Percentiles rank a stretch among this genome's conserved stretches.
Evolutionary conservation across 2,888 invertebrate species (phyloP).

Genomic region (Steinernema hermaphroditum): DNA sequence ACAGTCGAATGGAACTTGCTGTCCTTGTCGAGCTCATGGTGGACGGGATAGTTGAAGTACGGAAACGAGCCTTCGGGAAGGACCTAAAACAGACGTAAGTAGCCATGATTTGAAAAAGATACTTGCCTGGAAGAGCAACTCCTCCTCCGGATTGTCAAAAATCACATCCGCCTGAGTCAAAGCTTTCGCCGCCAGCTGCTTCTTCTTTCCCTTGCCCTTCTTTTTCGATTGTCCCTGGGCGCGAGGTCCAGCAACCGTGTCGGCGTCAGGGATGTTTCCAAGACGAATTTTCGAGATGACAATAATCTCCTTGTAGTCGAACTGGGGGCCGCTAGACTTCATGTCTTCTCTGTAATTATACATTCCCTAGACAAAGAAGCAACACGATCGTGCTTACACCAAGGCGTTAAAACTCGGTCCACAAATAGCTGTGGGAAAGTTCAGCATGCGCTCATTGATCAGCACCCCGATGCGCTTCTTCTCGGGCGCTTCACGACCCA

Average conservation of each 20-base stretch:
- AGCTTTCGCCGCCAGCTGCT: constrained; percentile 50
- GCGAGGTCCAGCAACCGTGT: constrained; percentile 6
- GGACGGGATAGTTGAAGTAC: constrained; percentile 61
- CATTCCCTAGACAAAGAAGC: too few species aligned
- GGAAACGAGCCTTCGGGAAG: constrained; percentile 27
- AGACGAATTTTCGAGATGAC: constrained; percentile 43
- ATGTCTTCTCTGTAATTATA: constrained; percentile 42
- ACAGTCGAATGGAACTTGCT: constrained; percentile 58
- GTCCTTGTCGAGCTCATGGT: constrained; percentile 58
- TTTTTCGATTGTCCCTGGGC: constrained; percentile 45
- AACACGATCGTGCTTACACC: constrained; percentile 33
- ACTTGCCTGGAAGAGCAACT: constrained; percentile 49
- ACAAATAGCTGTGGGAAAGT: constrained; percentile 56
- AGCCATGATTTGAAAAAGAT: neutral
- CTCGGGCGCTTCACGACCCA: constrained; percentile 34
- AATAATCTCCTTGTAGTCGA: constrained; percentile 37
- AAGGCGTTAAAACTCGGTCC: constrained; percentile 49
- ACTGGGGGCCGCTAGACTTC: constrained; percentile 32
- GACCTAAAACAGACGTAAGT: neutral
- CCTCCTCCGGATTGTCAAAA: constrained; percentile 60
- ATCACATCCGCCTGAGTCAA: constrained; percentile 46
- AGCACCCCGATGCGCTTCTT: constrained; percentile 43
- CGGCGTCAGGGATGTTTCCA: constrained; percentile 10
- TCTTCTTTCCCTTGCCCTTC: constrained; percentile 55
- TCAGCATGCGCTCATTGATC: constrained; percentile 61